phyloP scores from a whole-genome alignment of 1,140 invertebrate species.

The Scaptomyza graminum region DNA sequence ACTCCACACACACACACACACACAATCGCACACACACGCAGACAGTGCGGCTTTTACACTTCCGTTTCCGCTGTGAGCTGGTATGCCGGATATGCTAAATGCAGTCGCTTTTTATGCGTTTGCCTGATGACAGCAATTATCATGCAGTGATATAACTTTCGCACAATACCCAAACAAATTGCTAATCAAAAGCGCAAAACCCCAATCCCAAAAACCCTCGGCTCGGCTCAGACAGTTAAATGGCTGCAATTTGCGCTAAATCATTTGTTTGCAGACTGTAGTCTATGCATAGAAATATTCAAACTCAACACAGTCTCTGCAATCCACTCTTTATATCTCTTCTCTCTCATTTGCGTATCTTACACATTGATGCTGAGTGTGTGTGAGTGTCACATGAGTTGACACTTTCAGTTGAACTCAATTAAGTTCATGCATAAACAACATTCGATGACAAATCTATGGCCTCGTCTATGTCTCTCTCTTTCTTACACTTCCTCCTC shows the following conservation, averaged over 20 bases:
- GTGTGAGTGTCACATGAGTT: slow-evolving; percentile 65
- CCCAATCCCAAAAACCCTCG: background rate
- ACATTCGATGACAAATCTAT: slow-evolving; percentile 60
- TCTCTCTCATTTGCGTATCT: slow-evolving; percentile 39
- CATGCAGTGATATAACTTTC: slow-evolving; percentile 65
- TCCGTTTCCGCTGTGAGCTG: slow-evolving; percentile 68
- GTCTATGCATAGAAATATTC: background rate
- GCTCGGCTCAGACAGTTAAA: slow-evolving; percentile 12
- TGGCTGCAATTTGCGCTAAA: slow-evolving; percentile 34
- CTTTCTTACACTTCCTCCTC: background rate
- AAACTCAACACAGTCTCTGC: slow-evolving; percentile 1
- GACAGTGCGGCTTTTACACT: slow-evolving; percentile 71
- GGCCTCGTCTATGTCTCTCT: slow-evolving; percentile 5
- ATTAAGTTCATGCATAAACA: slow-evolving; percentile 73
- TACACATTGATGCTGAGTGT: slow-evolving; percentile 27
- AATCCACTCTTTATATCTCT: background rate
- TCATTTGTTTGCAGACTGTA: slow-evolving; percentile 22
- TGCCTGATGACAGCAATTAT: slow-evolving; percentile 76
- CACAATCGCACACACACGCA: slow-evolving; percentile 12
- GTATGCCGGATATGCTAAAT: slow-evolving; percentile 66
- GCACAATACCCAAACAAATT: slow-evolving; percentile 42
- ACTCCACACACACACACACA: slow-evolving; percentile 9
- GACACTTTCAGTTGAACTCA: slow-evolving; percentile 81
- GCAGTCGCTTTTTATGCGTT: slow-evolving; percentile 69
- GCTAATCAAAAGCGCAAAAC: slow-evolving; percentile 59